Evolutionary conservation across 1,140 invertebrate species (phyloP).

Genomic region (Papilio aristodemus): DNA sequence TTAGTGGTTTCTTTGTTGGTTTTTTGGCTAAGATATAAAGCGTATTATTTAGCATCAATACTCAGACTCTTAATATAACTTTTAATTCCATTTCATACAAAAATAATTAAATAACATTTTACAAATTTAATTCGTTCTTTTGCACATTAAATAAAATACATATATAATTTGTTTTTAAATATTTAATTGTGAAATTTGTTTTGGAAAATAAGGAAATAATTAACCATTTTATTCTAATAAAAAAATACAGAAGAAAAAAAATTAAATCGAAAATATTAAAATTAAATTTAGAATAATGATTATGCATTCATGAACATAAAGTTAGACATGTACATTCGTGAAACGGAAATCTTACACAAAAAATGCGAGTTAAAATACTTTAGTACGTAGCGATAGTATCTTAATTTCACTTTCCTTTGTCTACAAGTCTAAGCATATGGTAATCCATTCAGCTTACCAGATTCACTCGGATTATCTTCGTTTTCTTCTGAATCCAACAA

Average conservation of each 20-base stretch:
- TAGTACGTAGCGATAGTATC: background rate
- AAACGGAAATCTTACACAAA: background rate
- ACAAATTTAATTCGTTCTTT: too few species aligned
- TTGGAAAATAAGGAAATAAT: too few species aligned
- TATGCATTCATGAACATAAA: background rate
- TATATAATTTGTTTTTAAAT: too few species aligned
- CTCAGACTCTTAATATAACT: too few species aligned
- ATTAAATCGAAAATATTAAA: too few species aligned
- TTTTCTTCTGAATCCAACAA: slow-evolving; percentile 69
- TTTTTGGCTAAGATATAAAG: slow-evolving; percentile 57
- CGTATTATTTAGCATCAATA: background rate
- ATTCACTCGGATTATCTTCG: slow-evolving; percentile 45
- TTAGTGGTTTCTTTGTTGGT: slow-evolving; percentile 61
- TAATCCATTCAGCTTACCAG: slow-evolving; percentile 36
- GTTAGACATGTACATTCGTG: background rate
- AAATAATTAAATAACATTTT: too few species aligned
- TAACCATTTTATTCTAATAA: too few species aligned
- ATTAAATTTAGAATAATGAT: too few species aligned
- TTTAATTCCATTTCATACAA: too few species aligned
- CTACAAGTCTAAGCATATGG: slow-evolving; percentile 1
- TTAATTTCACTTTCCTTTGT: slow-evolving; percentile 26
- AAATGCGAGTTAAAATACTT: background rate
- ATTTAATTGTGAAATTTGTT: too few species aligned
- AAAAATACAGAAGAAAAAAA: too few species aligned
- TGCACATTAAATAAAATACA: too few species aligned